Conservation (phyloP, 2,797 vertebrate species). For the Thripadectes ignobilis region DNA sequence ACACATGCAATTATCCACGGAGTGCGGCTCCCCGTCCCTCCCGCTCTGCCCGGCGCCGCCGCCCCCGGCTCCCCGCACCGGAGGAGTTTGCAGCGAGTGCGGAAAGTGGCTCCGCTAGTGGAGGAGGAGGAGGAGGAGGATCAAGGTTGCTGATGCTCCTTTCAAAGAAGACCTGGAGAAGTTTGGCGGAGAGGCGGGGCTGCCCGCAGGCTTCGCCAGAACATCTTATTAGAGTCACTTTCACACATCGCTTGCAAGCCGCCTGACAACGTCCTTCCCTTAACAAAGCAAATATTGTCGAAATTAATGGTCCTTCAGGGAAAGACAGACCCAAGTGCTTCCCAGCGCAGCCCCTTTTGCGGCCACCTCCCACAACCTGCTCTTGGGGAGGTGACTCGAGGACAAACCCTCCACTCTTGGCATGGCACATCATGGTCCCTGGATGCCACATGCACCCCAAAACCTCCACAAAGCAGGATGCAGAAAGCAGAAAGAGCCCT, state of each 20-base stretch:
- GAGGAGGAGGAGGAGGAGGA: background rate
- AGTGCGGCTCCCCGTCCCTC: background rate
- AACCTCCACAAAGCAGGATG: background rate
- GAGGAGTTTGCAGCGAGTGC: background rate
- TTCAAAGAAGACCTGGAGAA: conserved; percentile 50
- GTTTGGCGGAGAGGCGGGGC: conserved; percentile 29
- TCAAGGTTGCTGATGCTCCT: conserved; percentile 37
- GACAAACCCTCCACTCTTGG: background rate
- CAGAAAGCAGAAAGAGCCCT: background rate
- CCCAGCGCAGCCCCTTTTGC: background rate
- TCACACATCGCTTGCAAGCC: conserved; percentile 62
- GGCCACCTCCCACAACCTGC: background rate
- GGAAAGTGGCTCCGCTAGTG: background rate
- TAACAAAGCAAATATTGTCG: conserved; percentile 59
- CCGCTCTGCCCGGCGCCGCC: background rate
- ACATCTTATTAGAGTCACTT: conserved; percentile 69
- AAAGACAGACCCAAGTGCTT: background rate
- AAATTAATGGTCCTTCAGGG: conserved; percentile 56
- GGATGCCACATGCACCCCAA: background rate
- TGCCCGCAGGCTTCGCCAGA: conserved; percentile 40
- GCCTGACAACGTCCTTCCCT: conserved; percentile 45
- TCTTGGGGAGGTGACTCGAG: background rate
- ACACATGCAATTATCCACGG: background rate
- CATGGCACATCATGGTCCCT: fast-evolving
- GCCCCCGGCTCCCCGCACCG: fast-evolving